These are phyloP conservation scores for Micromesistius poutassou DNA, from an alignment of 2,797 vertebrate genomes.

Conservation along the genomic window DNA sequence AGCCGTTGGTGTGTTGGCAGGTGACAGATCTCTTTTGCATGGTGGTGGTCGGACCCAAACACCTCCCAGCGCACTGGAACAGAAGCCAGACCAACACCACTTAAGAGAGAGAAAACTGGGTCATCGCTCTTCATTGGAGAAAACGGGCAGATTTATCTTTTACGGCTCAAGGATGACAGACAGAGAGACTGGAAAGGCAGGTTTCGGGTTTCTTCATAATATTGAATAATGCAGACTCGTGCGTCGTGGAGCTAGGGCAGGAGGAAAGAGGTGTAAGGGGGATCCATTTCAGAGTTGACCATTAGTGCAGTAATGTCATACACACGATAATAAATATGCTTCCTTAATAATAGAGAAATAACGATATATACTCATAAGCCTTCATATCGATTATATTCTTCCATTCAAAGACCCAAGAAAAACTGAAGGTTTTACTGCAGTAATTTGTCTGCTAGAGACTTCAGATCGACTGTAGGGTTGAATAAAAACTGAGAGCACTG, in stretches of 20 bases:
- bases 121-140: background rate
- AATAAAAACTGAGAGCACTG: background rate
- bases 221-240: background rate
- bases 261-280: background rate
- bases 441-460: background rate
- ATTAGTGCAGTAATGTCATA: background rate
- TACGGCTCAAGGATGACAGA: background rate
- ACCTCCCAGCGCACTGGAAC: conserved; percentile 79
- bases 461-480: background rate
- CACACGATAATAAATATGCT: background rate
- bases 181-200: background rate
- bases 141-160: background rate
- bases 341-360: background rate
- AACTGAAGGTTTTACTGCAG: background rate
- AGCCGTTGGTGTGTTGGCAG: conserved; percentile 74
- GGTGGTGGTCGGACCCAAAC: conserved; percentile 61
- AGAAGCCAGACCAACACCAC: background rate
- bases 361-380: background rate
- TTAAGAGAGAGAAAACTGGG: background rate
- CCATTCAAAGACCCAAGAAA: background rate
- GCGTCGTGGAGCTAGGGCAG: background rate
- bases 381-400: background rate
- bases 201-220: background rate
- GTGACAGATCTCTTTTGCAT: conserved; percentile 69
- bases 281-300: background rate